Percentiles rank a stretch among this genome's conserved stretches.
Conservation (phyloP, 2,113 vertebrate genomes). For the Natator depressus region DNA sequence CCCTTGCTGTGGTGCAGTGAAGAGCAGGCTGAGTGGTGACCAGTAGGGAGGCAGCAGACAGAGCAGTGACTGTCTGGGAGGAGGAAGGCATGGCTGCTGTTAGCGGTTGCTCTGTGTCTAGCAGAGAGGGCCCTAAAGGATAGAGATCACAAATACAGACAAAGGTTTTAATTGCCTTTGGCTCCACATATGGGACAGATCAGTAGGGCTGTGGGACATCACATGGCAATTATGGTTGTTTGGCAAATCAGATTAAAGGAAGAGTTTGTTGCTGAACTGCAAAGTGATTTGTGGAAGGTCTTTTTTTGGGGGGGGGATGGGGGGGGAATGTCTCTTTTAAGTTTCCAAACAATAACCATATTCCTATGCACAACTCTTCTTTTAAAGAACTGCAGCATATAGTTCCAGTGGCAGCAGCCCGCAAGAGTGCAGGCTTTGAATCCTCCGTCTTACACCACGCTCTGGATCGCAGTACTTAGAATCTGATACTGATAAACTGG, state of each 20-base stretch:
- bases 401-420: background rate
- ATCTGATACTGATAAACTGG: background rate
- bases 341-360: background rate
- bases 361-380: background rate
- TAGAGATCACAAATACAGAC: background rate
- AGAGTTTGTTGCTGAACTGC: background rate
- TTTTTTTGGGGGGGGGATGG: background rate
- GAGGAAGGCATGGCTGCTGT: background rate
- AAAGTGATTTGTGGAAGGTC: background rate
- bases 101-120: background rate
- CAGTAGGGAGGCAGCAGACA: background rate
- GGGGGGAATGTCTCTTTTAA: background rate
- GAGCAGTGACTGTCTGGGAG: background rate
- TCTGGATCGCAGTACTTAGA: background rate
- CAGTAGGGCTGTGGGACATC: background rate
- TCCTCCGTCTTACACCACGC: background rate
- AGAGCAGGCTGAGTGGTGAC: background rate
- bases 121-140: background rate
- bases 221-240: background rate
- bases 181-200: background rate
- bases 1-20: background rate
- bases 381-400: background rate
- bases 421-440: background rate
- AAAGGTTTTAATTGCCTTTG: background rate
- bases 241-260: background rate